These are phyloP conservation scores for Pseudonaja textilis DNA, from an alignment of 2,113 vertebrate species.

Conservation along the genomic window DNA sequence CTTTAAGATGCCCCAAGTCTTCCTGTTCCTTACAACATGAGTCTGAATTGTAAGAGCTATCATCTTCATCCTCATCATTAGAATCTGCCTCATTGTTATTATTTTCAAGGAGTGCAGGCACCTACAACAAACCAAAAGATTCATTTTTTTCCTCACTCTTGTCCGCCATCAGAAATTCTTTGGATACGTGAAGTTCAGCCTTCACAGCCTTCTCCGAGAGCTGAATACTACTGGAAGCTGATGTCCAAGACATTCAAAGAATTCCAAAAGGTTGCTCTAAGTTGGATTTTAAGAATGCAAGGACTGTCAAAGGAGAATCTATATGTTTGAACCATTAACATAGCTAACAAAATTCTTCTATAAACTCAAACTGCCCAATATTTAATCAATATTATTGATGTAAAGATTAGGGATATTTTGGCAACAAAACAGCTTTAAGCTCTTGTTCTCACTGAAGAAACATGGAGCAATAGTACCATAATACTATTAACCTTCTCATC, in stretches of 20 bases:
- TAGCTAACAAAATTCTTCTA: not conserved
- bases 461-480: not conserved
- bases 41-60: constrained; percentile 61
- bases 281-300: not conserved
- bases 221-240: not conserved
- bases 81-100: constrained; percentile 48
- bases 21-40: constrained; percentile 58
- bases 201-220: not conserved
- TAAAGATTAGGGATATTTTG: not conserved
- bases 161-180: not conserved
- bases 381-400: not conserved
- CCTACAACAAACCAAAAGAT: constrained; percentile 65
- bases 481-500: no score
- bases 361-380: not conserved
- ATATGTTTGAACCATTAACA: not conserved
- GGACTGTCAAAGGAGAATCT: not conserved
- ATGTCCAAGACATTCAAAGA: not conserved
- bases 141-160: not conserved
- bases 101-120: constrained; percentile 87
- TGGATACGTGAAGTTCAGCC: not conserved
- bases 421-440: not conserved
- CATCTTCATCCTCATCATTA: constrained; percentile 60
- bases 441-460: not conserved
- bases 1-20: constrained; percentile 49
- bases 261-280: not conserved